Base-by-base conservation (phyloP, 2,113 vertebrate genomes). In the Tachycineta bicolor region DNA sequence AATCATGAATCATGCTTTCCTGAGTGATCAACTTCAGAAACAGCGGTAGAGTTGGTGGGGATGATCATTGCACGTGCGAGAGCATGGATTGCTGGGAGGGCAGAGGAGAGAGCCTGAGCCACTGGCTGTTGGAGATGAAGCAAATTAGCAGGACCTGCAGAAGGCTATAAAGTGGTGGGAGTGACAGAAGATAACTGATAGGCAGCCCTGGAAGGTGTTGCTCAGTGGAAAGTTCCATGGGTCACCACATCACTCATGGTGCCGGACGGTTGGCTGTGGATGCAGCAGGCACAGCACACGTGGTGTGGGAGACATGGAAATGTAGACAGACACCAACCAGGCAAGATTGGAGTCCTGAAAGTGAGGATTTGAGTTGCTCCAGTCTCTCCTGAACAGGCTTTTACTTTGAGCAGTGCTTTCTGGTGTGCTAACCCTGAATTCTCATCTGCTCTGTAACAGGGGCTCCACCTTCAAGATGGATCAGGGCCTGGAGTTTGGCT, bases 261-360 rank as follows among this genome's bases (percentile, higher is more conserved):
- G 43, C 82, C 1, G 8, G 59, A 11, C 58, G n/a, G 31, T 12
- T 13, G 4, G 82, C 62, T 34, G 21, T 1, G 18, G 55, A 3
- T 50, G 59, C 58, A 6, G n/a, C 34, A 55, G 59, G 53, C 1
- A 0, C 55, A 49, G 81, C 11, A 0, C 4, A 6, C 0, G 0
- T 41, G 37, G 9, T 23, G 1, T 8, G 13, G 69, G 59, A 39
- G n/a, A 41, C 24, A 73, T 83, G 68, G 49, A 8, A 34, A 21
- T n/a, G 56, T 47, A 34, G 49, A 3, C 28, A n/a, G 64, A 53
- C 24, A 43, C 28, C 43, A 26, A 1, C 9, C 55, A 46, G 53
- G 49, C n/a, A 18, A 18, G 33, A 4, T 0, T 18, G 25, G 8
- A 5, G 41, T 46, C 82, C 69, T 62, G 6, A 39, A 82, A 29